Evolutionary conservation across 2,888 invertebrate genomes (phyloP), one percentile per base, ranked within the genome.

Genomic region (Myathropa florea): DNA sequence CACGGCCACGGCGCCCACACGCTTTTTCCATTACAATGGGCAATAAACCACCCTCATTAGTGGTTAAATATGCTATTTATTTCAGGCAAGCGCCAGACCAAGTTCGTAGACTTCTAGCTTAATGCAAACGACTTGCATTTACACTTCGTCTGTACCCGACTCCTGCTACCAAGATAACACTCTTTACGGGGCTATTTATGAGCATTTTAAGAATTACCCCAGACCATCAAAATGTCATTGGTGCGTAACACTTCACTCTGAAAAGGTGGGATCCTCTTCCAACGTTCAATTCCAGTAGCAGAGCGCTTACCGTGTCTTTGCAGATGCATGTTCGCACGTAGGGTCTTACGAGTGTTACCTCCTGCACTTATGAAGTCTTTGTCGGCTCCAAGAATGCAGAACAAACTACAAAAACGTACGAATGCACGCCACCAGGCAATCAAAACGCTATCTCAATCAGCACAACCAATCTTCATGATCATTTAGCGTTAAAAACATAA

Each of bases 391-490:
- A 46, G 46, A 46, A 46, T 18, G 18, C 18, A 18, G 18, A 18
- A 46, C 46, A 46, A 2, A 46, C 7, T 18, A 18, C 18, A n/a
- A 46, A n/a, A 46, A n/a, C n/a, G 18, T 46, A 46, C 18, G 46
- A n/a, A 18, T 46, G 46, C 46, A 46, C 18, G 46, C 46, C 46
- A 46, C 46, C 18, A 6, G 46, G 59, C 59, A 59, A 57, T 46
- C 46, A 46, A 18, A 46, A n/a, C n/a, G 33, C 23, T 33, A 71
- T 60, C 71, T 71, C 73, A 73, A 75, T 73, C 36, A 73, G 65
- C 63, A n/a, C 63, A 46, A 68, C 73, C 39, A 75, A 82, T 76
- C 60, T 71, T 71, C 71, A 65, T 77, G 71, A 77, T 77, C 82
- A 61, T 39, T 64, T 36, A 72, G 24, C 39, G 33, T 36, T 33